Evolutionary conservation across 1,140 invertebrate species (phyloP).

Genomic region (Rhopalosiphum maidis): DNA sequence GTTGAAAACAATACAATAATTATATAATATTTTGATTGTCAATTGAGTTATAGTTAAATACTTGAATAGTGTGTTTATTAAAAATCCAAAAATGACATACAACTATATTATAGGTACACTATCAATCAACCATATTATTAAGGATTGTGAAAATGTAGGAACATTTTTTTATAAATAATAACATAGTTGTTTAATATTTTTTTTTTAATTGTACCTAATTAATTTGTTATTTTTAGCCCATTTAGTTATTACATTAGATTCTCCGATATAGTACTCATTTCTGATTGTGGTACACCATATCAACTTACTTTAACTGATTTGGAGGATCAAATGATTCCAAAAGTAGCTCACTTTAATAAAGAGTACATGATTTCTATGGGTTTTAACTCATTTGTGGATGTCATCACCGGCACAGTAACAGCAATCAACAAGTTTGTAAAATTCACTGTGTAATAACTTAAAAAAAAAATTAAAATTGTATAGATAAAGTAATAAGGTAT

Average conservation of each 20-base stretch:
- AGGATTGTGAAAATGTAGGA: neutral
- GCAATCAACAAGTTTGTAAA: conserved; percentile 62
- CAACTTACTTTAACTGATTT: conserved; percentile 58
- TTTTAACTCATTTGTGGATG: conserved; percentile 66
- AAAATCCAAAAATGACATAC: neutral
- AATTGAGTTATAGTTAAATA: no score
- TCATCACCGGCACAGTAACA: conserved; percentile 66
- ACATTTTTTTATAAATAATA: neutral
- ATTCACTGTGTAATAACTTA: neutral
- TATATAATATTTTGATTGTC: no score
- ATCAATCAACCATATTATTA: neutral
- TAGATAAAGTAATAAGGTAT: neutral
- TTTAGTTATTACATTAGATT: neutral
- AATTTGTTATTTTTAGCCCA: neutral
- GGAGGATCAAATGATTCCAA: conserved; percentile 65
- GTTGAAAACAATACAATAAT: no score
- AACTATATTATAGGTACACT: neutral
- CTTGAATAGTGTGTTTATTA: no score
- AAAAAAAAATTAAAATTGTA: no score
- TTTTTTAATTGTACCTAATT: conserved; percentile 20
- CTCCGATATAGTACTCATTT: conserved; percentile 38
- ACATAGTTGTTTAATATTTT: neutral
- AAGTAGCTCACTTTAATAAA: conserved; percentile 65
- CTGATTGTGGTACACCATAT: conserved; percentile 9
- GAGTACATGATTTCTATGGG: conserved; percentile 66